Percentiles rank a stretch among this genome's conserved stretches.
These are phyloP conservation scores for Forpus xanthops DNA, from an alignment of 2,797 vertebrate species.

Conservation along the genomic window DNA sequence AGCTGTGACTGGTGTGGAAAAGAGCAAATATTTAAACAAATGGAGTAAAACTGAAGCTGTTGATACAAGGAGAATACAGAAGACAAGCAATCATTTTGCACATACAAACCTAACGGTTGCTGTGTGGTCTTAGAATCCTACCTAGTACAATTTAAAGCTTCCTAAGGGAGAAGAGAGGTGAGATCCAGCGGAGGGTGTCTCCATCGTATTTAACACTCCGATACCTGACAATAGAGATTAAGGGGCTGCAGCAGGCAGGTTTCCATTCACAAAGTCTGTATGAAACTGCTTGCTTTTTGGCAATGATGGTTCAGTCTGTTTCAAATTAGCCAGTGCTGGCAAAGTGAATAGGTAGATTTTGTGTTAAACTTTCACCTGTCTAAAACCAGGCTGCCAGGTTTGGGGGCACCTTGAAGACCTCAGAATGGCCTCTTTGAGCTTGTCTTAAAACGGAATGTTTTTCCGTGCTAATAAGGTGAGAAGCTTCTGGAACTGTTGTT, in stretches of 20 bases:
- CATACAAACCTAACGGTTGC: not conserved
- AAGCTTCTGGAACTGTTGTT: not conserved
- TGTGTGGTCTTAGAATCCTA: not conserved
- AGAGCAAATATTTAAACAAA: not conserved
- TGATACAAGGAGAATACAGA: not conserved
- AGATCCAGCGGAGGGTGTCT: not conserved
- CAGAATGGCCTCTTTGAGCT: not conserved
- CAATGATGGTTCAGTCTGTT: not conserved
- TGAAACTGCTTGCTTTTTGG: not conserved
- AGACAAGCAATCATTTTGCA: not conserved
- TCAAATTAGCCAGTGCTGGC: not conserved
- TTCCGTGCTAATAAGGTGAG: not conserved
- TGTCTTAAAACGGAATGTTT: not conserved
- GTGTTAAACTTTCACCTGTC: not conserved
- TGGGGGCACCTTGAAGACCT: not conserved
- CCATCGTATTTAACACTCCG: not conserved
- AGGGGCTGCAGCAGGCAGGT: not conserved
- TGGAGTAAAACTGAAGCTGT: not conserved
- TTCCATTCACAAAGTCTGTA: not conserved
- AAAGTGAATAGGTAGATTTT: not conserved
- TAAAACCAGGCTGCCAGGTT: not conserved
- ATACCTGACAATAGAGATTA: not conserved
- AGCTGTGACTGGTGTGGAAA: not conserved
- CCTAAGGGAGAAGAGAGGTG: not conserved
- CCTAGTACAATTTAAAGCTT: not conserved